These are phyloP conservation scores for Eremobia ochroleuca DNA, from an alignment of 2,888 invertebrate species.

Conservation along the genomic window DNA sequence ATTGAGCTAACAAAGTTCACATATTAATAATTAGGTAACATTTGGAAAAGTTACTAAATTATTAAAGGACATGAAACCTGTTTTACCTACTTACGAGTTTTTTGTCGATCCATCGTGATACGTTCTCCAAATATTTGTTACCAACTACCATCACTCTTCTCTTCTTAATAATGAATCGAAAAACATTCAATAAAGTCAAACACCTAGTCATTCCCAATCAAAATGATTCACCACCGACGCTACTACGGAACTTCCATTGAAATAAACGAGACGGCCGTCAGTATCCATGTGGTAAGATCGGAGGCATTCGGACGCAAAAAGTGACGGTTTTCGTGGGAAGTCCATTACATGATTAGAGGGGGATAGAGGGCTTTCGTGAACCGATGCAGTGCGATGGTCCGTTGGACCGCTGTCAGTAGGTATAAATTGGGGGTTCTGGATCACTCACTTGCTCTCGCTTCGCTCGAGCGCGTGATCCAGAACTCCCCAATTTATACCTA, in stretches of 20 bases:
- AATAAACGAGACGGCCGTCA: slow-evolving; percentile 54
- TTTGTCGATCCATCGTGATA: neutral
- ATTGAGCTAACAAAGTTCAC: neutral
- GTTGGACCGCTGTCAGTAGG: slow-evolving; percentile 30
- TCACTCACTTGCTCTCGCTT: no score
- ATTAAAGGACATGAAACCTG: neutral
- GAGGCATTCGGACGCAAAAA: slow-evolving; percentile 74
- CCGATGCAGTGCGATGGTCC: slow-evolving; percentile 36
- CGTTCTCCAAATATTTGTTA: neutral
- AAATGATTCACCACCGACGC: slow-evolving; percentile 39
- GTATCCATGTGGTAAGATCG: slow-evolving; percentile 64
- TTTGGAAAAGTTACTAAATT: neutral
- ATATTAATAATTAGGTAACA: no score
- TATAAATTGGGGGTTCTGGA: no score
- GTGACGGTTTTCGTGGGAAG: slow-evolving; percentile 79
- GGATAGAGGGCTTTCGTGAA: slow-evolving; percentile 30
- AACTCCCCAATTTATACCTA: no score
- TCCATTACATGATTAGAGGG: slow-evolving; percentile 78
- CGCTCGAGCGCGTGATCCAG: no score
- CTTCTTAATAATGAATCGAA: slow-evolving; percentile 33
- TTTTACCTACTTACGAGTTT: neutral
- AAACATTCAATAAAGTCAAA: slow-evolving; percentile 40
- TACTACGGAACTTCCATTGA: slow-evolving; percentile 60
- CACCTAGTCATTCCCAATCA: slow-evolving; percentile 24
- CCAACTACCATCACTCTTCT: neutral